Base-by-base conservation (phyloP, 2,797 vertebrate species). In the Pangasius macronema region DNA sequence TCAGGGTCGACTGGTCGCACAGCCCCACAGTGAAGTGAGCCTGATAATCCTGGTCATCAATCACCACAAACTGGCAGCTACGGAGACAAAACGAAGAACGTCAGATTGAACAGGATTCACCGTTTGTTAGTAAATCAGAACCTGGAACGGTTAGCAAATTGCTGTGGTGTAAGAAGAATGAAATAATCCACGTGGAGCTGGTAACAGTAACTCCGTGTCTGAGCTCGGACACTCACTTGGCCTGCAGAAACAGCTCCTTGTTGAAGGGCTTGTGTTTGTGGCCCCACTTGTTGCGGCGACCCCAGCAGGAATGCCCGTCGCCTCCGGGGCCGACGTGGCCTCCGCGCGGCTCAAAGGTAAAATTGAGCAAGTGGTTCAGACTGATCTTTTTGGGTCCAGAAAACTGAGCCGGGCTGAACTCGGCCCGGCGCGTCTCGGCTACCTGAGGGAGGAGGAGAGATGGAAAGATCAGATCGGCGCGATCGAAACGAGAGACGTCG, bases 1-100 rank as follows among this genome's bases (percentile, higher is more conserved):
- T n/a, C n/a, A n/a, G n/a, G n/a, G n/a, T n/a, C n/a, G n/a, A n/a
- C n/a, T n/a, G n/a, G n/a, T n/a, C n/a, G n/a, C n/a, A n/a, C n/a
- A n/a, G n/a, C n/a, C n/a, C n/a, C n/a, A n/a, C 98, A 94, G 97
- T 97, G 95, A 99, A 99, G 94, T 99, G 97, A 92, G 96, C 97
- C 92, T 96, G 96, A 94, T 99, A 99, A 95, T 99, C 98, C 94
- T 99, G 97, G 92, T 99, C 97, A 93, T 98, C 97, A 86, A 95
- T 97, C 92, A 99, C 99, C 93, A 99, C 97, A 95, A 99, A 99
- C 92, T 99, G 99, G 95, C 99, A 99, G 94, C 98, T 99, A 33
- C 11, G 82, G 70, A 91, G 85, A 89, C 85, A 92, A 90, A 85
- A 76, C 1, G 0, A 39, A 10, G 11, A 4, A 5, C 11, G 79